Base-by-base conservation (phyloP, 2,888 invertebrate species). In the Drosophila crucigera region DNA sequence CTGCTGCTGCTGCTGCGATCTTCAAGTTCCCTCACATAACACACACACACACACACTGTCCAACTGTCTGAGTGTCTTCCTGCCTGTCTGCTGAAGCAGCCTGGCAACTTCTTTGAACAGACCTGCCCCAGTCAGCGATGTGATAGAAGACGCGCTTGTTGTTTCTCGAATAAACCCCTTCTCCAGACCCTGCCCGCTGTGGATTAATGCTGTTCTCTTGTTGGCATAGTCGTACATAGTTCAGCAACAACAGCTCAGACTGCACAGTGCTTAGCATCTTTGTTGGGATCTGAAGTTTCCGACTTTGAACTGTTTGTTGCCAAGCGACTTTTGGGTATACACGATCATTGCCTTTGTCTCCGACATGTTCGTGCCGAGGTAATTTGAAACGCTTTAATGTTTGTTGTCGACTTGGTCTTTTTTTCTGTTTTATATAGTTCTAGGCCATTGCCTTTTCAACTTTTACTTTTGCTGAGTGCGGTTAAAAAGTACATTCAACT, bases 371-470 rank as follows among this genome's bases (percentile, higher is more conserved):
- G 54, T 66, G 52, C 58, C 55, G 53, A 76, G 64, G 86, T 83
- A 90, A 90, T 83, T 83, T 67, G 53, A 86, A 69, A 68, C 68
- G 66, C 47, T 63, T 62, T 64, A 22, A 33, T 33, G 22, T 11
- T 30, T 39, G 16, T 25, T n/a, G 14, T 22, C 47, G 22, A 22
- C 22, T 11, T 22, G 4, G 11, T 6, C 22, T 22, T 11, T 22
- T 55, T 41, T 65, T 28, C 61, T 35, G 63, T 33, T 49, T 63
- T 22, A 22, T 31, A 19, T 31, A 19, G 60, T 64, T 84, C 68
- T 90, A 90, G 84, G 84, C 76, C 83, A 77, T 76, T 90, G 82
- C 55, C 83, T 68, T 74, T 49, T 55, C 62, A 54, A 68, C 90
- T 76, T 84, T 84, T 87, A 78, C 90, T 89, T 82, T 89, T 84